Conservation (phyloP, 2,797 vertebrate species). For the Heterohyrax brucei region DNA sequence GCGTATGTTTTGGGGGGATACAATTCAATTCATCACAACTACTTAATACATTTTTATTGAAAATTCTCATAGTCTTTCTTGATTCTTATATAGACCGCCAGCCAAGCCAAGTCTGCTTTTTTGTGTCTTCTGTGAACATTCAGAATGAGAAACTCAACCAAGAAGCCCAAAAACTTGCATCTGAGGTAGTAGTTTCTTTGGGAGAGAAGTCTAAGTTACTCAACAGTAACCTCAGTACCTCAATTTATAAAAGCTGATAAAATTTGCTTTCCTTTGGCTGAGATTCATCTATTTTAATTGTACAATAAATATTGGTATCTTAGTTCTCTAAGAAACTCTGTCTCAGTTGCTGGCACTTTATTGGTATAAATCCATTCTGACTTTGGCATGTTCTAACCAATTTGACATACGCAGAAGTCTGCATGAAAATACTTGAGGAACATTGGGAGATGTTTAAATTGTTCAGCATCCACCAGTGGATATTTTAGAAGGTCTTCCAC, state of each 20-base stretch:
- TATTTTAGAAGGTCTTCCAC: constrained; percentile 60
- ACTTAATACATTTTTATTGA: constrained; percentile 28
- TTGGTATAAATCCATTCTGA: constrained; percentile 41
- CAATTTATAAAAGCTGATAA: constrained; percentile 52
- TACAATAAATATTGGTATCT: background rate
- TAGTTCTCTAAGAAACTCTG: constrained; percentile 39
- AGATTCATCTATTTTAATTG: constrained; percentile 61
- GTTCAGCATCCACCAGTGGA: background rate
- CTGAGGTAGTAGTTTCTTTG: constrained; percentile 41
- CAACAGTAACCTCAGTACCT: background rate
- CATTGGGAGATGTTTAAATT: constrained; percentile 18
- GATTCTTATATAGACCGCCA: background rate
- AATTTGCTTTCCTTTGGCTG: constrained; percentile 50
- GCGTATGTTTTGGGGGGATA: no score
- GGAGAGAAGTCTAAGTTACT: constrained; percentile 30
- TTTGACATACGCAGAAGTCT: constrained; percentile 21
- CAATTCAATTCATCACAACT: no score
- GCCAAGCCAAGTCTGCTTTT: background rate
- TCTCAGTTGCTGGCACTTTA: constrained; percentile 17
- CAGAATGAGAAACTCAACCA: constrained; percentile 43
- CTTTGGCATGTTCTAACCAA: background rate
- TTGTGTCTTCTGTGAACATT: background rate
- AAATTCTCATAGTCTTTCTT: background rate
- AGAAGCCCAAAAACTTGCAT: background rate
- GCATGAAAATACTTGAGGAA: constrained; percentile 36